A percentile compares a stretch with the other conserved stretches of the same genome.
Evolutionary conservation across 2,888 invertebrate genomes (phyloP).

Genomic region (Drosophila suboccidentalis): DNA sequence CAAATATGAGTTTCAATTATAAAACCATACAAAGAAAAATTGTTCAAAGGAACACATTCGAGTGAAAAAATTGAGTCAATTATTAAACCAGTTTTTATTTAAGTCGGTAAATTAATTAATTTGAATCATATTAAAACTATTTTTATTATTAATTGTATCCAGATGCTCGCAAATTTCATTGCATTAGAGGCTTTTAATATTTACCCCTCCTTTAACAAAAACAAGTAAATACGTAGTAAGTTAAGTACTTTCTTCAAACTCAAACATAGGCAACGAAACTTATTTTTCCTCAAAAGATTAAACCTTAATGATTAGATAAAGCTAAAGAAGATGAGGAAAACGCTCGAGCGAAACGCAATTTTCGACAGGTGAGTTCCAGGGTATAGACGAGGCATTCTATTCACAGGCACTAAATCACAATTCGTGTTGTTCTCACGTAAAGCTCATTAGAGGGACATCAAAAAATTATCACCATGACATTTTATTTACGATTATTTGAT

Average conservation of each 20-base stretch:
- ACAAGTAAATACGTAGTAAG: too few relatives aligned
- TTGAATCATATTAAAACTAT: neutral
- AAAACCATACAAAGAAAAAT: neutral
- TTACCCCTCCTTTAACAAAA: too few relatives aligned
- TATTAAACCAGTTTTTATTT: neutral
- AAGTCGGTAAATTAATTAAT: neutral
- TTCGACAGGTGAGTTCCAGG: neutral
- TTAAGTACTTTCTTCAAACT: too few relatives aligned
- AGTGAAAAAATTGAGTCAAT: neutral
- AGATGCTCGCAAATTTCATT: neutral
- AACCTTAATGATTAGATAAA: constrained; percentile 1
- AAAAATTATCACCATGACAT: constrained; percentile 74
- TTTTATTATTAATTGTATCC: neutral
- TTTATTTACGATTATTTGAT: constrained; percentile 80
- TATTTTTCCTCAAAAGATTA: neutral
- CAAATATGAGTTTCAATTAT: neutral
- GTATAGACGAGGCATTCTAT: constrained; percentile 7
- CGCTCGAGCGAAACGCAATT: neutral
- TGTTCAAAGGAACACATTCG: neutral
- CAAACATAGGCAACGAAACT: too few relatives aligned
- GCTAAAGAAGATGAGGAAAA: neutral
- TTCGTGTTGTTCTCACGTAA: constrained; percentile 71
- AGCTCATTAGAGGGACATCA: constrained; percentile 72
- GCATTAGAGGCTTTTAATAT: too few relatives aligned
- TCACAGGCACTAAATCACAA: constrained; percentile 66